These are phyloP conservation scores for Pelochelys cantorii DNA, from an alignment of 2,797 vertebrate genomes.

Conservation along the genomic window DNA sequence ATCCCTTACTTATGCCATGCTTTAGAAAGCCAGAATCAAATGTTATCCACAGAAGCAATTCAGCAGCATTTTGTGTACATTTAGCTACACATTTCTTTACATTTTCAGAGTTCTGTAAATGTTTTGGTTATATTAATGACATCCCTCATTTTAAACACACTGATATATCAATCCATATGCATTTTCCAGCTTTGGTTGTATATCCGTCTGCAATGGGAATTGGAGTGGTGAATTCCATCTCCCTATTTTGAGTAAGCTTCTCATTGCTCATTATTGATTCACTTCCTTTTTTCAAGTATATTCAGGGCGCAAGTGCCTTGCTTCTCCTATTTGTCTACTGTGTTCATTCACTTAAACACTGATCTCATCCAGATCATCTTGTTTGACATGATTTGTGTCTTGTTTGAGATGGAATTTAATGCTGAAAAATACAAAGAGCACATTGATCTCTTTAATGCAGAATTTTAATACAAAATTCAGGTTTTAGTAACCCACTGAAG, in stretches of 20 bases:
- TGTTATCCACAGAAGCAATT: rapidly evolving
- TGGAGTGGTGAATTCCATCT: neutral
- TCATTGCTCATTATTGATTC: neutral
- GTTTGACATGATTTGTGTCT: neutral
- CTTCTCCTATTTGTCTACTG: neutral
- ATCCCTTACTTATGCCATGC: neutral
- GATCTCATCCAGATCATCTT: neutral
- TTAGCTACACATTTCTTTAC: neutral
- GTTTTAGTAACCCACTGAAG: neutral
- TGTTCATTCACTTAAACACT: slow-evolving; percentile 6
- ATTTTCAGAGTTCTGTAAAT: neutral
- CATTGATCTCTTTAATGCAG: neutral
- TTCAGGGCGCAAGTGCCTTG: neutral
- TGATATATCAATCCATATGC: neutral
- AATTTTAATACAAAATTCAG: slow-evolving; percentile 9
- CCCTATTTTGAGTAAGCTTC: neutral
- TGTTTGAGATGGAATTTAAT: slow-evolving; percentile 29
- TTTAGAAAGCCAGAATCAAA: neutral
- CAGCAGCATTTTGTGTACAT: neutral
- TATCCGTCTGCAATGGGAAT: neutral
- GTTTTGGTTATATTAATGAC: neutral
- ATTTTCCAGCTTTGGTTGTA: neutral
- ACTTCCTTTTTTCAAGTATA: neutral
- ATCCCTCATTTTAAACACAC: neutral
- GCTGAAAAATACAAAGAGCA: slow-evolving; percentile 12